Base-by-base conservation (phyloP, 2,888 invertebrate species). In the Gibbula magus region DNA sequence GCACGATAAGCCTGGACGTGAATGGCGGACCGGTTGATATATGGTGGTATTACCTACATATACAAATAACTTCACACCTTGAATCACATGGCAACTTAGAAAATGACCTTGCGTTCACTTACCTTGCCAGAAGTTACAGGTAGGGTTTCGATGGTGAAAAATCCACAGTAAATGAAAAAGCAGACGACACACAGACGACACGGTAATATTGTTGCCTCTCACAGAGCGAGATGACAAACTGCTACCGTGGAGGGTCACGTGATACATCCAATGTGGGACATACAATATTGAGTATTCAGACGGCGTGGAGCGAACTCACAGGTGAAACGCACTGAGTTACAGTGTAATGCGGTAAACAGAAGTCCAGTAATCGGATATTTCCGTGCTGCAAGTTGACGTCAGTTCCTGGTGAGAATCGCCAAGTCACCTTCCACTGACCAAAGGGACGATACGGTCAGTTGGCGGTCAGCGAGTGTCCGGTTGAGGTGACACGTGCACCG, bases 261-360 rank as follows among this genome's bases (percentile, higher is more conserved):
- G 61, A 61, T 29, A 61, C 61, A 29, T 61, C 61, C 61, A 25
- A 61, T 61, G 61, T 61, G 29, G 61, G 61, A 61, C 61, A 29
- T 45, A 45, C 45, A 45, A 13, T 45, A 45, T 45, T 45, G 45
- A 45, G 45, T 45, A 45, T 45, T 45, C 45, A 45, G 45, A 13
- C 45, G 13, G 45, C 45, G 45, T 13, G 45, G 45, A 45, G 45
- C 5, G 13, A 45, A 13, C 45, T 10, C 45, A 45, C 45, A 45
- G 45, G 45, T 45, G 45, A 45, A 45, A 45, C 45, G 45, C 45
- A 45, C 45, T 10, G 45, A 45, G 45, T 45, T 45, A 45, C 45
- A 45, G 45, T 45, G 45, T 45, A 45, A 45, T 45, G 45, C 45
- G 45, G 45, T 45, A 45, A 45, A 45, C 45, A 45, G 45, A 45